phyloP scores from a whole-genome alignment of 1,140 invertebrate species.

The Oreohelix idahoensis region DNA sequence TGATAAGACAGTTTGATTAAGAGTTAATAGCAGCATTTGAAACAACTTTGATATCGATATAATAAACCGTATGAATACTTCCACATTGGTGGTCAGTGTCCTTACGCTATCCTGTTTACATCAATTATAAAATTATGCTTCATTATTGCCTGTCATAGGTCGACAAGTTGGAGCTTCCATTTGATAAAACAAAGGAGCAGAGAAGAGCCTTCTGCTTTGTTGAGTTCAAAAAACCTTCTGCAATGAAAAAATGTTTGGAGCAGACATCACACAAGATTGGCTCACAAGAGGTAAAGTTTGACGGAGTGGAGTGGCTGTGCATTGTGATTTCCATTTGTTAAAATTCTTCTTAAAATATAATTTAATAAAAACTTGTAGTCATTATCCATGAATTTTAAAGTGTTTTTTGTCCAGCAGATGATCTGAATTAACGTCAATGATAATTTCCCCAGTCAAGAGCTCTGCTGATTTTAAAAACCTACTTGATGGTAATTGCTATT shows the following conservation, averaged over 20 bases:
- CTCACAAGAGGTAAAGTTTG: constrained; percentile 78
- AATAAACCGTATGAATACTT: too few species aligned
- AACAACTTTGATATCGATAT: too few species aligned
- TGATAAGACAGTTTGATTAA: too few species aligned
- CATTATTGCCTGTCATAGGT: constrained; percentile 78
- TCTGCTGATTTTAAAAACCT: constrained; percentile 3
- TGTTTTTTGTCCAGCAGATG: not conserved
- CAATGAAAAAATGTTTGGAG: constrained; percentile 92
- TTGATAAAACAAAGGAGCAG: constrained; percentile 96
- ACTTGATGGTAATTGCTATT: not conserved
- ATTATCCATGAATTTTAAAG: not conserved
- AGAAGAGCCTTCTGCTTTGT: constrained; percentile 96
- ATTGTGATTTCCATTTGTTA: not conserved
- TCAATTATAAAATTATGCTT: too few species aligned
- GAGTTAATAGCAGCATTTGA: too few species aligned
- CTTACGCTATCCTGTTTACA: too few species aligned
- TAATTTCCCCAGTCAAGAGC: not conserved
- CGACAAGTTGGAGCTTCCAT: constrained; percentile 94
- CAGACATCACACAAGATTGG: constrained; percentile 92
- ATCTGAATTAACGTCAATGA: not conserved
- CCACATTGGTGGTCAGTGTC: too few species aligned
- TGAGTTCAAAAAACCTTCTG: constrained; percentile 89
- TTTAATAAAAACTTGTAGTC: not conserved
- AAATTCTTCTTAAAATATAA: not conserved
- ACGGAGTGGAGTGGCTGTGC: not conserved